Percentiles rank a stretch among this genome's conserved stretches.
Evolutionary conservation across 2,888 invertebrate genomes (phyloP).

Genomic region (Podotricha telesiphe): DNA sequence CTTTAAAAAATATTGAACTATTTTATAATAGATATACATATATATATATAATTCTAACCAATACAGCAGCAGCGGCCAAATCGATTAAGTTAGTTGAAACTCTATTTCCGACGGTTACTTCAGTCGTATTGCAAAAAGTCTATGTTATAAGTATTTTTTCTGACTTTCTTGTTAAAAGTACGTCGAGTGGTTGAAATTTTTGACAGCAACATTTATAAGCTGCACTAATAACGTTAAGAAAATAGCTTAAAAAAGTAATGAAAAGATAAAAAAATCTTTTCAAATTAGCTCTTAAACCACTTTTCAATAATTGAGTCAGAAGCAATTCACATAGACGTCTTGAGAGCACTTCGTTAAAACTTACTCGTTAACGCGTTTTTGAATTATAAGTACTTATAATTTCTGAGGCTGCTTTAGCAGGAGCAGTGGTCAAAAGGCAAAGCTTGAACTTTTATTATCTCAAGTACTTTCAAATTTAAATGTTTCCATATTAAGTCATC

Average conservation of each 20-base stretch:
- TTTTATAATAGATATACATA: no score
- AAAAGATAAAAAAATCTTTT: constrained; percentile 27
- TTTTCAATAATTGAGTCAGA: constrained; percentile 40
- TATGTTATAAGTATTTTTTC: no score
- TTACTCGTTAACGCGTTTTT: constrained; percentile 43
- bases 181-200: background rate
- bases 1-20: no score
- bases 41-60: no score
- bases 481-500: background rate
- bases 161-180: background rate
- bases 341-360: constrained; percentile 42
- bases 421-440: constrained; percentile 28
- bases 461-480: constrained; percentile 7
- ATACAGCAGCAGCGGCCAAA: no score
- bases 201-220: no score
- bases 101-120: no score
- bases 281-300: constrained; percentile 36
- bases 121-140: no score
- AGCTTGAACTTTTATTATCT: constrained; percentile 20
- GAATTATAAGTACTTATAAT: constrained; percentile 35
- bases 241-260: background rate
- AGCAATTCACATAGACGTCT: constrained; percentile 40
- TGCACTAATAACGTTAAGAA: no score
- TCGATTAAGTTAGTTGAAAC: no score
- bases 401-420: constrained; percentile 33